A percentile compares a stretch with the other conserved stretches of the same genome.
phyloP scores from a whole-genome alignment of 1,140 invertebrate species.

The Cydia strobilella region DNA sequence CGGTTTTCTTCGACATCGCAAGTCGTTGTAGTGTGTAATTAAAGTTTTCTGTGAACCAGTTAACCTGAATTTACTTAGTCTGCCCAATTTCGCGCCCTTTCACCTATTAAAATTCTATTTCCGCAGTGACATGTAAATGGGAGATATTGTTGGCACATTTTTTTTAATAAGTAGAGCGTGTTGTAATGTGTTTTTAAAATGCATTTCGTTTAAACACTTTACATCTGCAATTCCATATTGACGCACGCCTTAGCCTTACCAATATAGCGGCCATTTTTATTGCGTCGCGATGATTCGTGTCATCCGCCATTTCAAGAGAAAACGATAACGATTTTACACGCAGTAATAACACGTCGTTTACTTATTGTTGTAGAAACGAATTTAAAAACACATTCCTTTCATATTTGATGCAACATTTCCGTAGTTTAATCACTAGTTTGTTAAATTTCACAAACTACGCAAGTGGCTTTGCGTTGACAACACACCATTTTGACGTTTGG shows the following conservation, averaged over 20 bases:
- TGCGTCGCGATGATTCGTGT: constrained; percentile 79
- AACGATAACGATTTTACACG: constrained; percentile 56
- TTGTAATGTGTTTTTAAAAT: constrained; percentile 27
- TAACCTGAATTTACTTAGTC: constrained; percentile 41
- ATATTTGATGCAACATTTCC: constrained; percentile 53
- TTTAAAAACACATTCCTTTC: constrained; percentile 59
- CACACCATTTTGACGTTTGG: constrained; percentile 76
- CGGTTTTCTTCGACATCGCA: neutral
- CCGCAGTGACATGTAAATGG: neutral
- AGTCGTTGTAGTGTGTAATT: constrained; percentile 18
- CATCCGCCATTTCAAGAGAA: constrained; percentile 77
- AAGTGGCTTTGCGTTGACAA: constrained; percentile 72
- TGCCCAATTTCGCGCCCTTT: constrained; percentile 77
- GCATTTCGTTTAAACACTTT: constrained; percentile 33
- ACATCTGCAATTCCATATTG: constrained; percentile 60
- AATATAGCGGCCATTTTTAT: constrained; percentile 79
- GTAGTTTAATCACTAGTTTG: constrained; percentile 61
- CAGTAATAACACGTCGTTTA: constrained; percentile 56
- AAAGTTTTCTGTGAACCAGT: constrained; percentile 31
- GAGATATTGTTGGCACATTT: neutral
- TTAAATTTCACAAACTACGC: constrained; percentile 69
- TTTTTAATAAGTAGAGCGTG: neutral
- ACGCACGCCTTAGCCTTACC: constrained; percentile 80
- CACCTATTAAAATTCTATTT: constrained; percentile 44
- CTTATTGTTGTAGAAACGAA: constrained; percentile 49